phyloP scores from a whole-genome alignment of 2,797 vertebrate species.

The Lutjanus campechanus region DNA sequence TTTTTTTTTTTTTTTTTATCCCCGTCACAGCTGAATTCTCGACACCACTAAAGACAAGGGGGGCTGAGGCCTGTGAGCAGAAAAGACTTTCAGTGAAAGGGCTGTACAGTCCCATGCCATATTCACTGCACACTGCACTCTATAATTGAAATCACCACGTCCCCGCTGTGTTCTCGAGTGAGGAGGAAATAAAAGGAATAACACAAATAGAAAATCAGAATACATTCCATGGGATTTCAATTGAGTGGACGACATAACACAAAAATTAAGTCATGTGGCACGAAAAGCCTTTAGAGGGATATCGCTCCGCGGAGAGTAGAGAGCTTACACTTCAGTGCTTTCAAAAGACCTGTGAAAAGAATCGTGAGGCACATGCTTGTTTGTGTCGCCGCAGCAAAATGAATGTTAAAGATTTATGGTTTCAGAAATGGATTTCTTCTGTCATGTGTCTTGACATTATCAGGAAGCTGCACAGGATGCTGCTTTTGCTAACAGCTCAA shows the following conservation, averaged over 20 bases:
- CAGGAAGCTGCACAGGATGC: slow-evolving; percentile 25
- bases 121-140: slow-evolving; percentile 60
- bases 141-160: slow-evolving; percentile 70
- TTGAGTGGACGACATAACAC: slow-evolving; percentile 29
- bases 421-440: slow-evolving; percentile 44
- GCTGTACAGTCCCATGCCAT: slow-evolving; percentile 45
- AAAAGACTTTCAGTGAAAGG: slow-evolving; percentile 56
- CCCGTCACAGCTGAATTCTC: slow-evolving; percentile 65
- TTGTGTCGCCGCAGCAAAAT: slow-evolving; percentile 45
- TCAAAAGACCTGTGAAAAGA: slow-evolving; percentile 54
- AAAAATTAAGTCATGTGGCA: slow-evolving; percentile 50
- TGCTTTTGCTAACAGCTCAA: slow-evolving; percentile 10
- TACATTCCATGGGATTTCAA: slow-evolving; percentile 39
- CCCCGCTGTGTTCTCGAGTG: slow-evolving; percentile 31
- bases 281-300: slow-evolving; percentile 39
- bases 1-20: slow-evolving; percentile 27
- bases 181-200: slow-evolving; percentile 32
- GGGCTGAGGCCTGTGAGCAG: slow-evolving; percentile 39
- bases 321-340: slow-evolving; percentile 41
- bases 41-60: slow-evolving; percentile 39
- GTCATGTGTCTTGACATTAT: slow-evolving; percentile 36
- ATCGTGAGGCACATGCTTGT: slow-evolving; percentile 39
- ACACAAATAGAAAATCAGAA: slow-evolving; percentile 39
- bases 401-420: slow-evolving; percentile 51
- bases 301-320: slow-evolving; percentile 27